phyloP scores from a whole-genome alignment of 2,113 vertebrate genomes.

The Cryptotis parvus region DNA sequence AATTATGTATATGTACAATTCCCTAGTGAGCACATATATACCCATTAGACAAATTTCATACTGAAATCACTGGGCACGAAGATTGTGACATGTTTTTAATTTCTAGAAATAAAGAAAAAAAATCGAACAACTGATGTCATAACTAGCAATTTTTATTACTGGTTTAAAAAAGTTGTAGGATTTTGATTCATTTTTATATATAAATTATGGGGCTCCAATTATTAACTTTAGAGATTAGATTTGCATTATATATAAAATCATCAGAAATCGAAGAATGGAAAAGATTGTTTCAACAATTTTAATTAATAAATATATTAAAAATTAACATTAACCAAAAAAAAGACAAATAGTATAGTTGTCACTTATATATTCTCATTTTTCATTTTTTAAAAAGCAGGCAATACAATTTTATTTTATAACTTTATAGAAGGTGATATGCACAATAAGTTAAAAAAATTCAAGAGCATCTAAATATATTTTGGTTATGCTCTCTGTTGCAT shows the following conservation, averaged over 20 bases:
- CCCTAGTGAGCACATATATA: not conserved
- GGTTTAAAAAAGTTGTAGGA: not conserved
- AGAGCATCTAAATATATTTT: not conserved
- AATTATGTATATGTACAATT: not conserved
- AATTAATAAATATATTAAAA: not conserved
- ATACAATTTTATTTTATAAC: not conserved
- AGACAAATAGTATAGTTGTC: not conserved
- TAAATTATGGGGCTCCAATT: not conserved
- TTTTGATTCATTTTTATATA: not conserved
- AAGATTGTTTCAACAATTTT: not conserved
- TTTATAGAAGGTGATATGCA: not conserved
- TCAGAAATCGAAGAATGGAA: not conserved
- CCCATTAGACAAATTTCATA: not conserved
- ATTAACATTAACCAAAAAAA: not conserved
- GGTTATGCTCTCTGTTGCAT: not conserved
- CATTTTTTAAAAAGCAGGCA: not conserved
- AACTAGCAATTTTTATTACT: not conserved
- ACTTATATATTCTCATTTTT: not conserved
- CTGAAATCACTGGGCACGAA: not conserved
- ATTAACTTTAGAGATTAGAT: not conserved
- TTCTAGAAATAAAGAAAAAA: conserved; percentile 21
- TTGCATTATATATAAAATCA: not conserved
- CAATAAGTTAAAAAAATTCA: conserved; percentile 21
- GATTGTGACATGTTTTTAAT: not conserved
- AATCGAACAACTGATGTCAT: not conserved